A percentile compares a stretch with the other conserved stretches of the same genome.
Evolutionary conservation across 2,888 invertebrate species (phyloP).

Genomic region (Cosmia trapezina): DNA sequence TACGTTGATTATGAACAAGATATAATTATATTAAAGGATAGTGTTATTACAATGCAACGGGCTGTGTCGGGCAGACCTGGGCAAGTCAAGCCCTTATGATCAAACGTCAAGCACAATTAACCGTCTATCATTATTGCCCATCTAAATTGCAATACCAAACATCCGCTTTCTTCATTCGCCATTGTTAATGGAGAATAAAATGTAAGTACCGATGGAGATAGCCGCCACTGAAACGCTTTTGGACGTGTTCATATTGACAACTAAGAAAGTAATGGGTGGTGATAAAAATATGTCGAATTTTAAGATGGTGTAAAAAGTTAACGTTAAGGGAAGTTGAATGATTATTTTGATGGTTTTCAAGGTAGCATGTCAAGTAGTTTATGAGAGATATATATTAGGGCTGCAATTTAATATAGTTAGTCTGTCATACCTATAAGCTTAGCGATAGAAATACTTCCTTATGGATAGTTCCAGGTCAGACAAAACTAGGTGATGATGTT

Average conservation of each 20-base stretch:
- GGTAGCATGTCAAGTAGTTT: no score
- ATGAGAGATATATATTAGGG: no score
- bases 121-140: conserved; percentile 81
- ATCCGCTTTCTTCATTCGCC: conserved; percentile 82
- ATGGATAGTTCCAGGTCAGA: not conserved
- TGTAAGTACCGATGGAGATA: conserved; percentile 62
- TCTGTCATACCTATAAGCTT: no score
- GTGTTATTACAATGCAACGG: conserved; percentile 65
- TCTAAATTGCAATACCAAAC: conserved; percentile 87
- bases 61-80: conserved; percentile 51
- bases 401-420: not conserved
- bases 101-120: conserved; percentile 82
- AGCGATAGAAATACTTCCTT: not conserved
- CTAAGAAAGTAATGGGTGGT: conserved; percentile 16
- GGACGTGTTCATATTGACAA: conserved; percentile 32
- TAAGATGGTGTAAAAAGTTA: conserved; percentile 17
- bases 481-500: not conserved
- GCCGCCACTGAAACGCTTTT: conserved; percentile 30
- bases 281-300: conserved; percentile 24
- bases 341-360: not conserved
- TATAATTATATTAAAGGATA: conserved; percentile 66
- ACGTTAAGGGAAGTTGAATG: not conserved
- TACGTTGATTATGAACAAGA: conserved; percentile 58
- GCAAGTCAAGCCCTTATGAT: conserved; percentile 50
- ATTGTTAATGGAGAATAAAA: conserved; percentile 67